phyloP scores from a whole-genome alignment of 23 tunicate genomes.

The Styela clava region DNA sequence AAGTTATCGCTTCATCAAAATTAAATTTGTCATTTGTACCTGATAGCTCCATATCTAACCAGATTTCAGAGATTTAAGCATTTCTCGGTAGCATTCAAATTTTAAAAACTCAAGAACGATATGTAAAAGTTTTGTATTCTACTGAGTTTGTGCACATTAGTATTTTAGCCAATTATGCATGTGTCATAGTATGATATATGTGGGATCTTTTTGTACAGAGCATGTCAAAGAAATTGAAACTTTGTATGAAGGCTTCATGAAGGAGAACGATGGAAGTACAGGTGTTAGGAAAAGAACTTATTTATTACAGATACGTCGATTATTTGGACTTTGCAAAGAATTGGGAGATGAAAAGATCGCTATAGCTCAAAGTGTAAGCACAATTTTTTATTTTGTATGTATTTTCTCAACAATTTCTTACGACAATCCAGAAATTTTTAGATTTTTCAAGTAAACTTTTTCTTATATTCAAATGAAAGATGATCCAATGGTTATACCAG shows the following conservation, averaged over 20 bases:
- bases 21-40: no score
- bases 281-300: constrained; percentile 17
- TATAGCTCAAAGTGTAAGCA: constrained; percentile 61
- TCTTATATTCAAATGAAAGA: not conserved
- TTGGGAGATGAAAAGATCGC: constrained; percentile 89
- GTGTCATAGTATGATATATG: no score
- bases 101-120: no score
- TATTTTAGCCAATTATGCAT: no score
- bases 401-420: not conserved
- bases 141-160: no score
- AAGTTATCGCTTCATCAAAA: no score
- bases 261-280: constrained; percentile 31
- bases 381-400: not conserved
- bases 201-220: constrained; percentile 31
- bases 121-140: no score
- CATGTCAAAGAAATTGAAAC: constrained; percentile 62
- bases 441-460: no score
- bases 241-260: constrained; percentile 45
- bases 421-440: no score
- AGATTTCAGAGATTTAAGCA: no score
- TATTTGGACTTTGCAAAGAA: constrained; percentile 61
- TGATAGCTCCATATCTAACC: no score
- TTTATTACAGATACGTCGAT: constrained; percentile 54
- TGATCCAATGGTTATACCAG: not conserved
- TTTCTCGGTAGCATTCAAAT: no score